A percentile compares a stretch with the other conserved stretches of the same genome.
These are phyloP conservation scores for Sarcophaga bullata DNA, from an alignment of 1,140 invertebrate genomes.

Conservation along the genomic window DNA sequence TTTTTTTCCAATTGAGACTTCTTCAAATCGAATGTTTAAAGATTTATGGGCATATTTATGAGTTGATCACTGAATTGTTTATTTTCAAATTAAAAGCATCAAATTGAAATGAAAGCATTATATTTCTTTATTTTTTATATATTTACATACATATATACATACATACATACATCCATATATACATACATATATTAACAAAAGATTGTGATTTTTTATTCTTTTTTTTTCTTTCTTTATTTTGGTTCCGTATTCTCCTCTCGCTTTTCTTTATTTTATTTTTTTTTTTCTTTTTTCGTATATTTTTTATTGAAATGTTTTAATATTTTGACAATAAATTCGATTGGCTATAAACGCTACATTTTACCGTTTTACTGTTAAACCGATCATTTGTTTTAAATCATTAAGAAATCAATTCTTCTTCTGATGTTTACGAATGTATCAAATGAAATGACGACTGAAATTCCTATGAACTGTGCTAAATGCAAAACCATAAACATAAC, in stretches of 20 bases:
- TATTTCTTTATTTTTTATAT: not conserved
- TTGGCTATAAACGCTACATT: not conserved
- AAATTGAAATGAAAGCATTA: constrained; percentile 8
- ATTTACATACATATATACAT: too few relatives aligned
- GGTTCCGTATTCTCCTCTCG: not conserved
- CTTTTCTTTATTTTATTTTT: too few relatives aligned
- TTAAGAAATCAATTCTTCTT: not conserved
- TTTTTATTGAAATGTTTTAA: too few relatives aligned
- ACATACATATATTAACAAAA: not conserved
- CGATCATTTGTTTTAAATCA: not conserved
- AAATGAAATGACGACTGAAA: not conserved
- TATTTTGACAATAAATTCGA: too few relatives aligned
- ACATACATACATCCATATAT: not conserved
- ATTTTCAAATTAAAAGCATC: not conserved
- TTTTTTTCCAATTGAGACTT: too few relatives aligned
- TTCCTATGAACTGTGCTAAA: not conserved
- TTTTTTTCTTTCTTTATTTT: not conserved
- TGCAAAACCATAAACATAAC: not conserved
- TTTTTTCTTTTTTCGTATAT: not conserved
- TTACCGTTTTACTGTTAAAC: not conserved
- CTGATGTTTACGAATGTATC: too few relatives aligned
- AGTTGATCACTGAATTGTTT: not conserved
- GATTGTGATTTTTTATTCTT: not conserved
- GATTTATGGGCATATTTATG: not conserved
- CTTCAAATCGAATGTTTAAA: too few relatives aligned